Conservation (phyloP, 2,797 vertebrate genomes). For the Pipistrellus pipistrellus region DNA sequence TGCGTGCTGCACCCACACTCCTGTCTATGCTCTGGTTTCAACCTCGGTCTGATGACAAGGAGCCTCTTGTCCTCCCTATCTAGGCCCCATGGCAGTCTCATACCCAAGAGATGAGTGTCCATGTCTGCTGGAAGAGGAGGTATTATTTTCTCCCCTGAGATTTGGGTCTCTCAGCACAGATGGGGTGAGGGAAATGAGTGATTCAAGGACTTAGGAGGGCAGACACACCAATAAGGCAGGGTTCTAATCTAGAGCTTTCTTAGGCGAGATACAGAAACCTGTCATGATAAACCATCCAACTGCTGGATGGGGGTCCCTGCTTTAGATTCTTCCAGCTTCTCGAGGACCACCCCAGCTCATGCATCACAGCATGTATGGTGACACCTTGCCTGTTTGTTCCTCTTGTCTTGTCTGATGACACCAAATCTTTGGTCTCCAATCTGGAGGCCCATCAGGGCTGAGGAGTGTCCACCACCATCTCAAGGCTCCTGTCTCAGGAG, state of each 20-base stretch:
- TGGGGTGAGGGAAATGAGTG: rapidly evolving
- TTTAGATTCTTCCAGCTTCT: neutral
- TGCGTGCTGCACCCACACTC: neutral
- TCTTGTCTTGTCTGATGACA: rapidly evolving
- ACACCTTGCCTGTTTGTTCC: too few species aligned
- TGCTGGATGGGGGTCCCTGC: neutral
- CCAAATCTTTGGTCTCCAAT: neutral
- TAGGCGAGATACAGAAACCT: neutral
- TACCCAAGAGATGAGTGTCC: neutral
- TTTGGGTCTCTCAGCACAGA: neutral
- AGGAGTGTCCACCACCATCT: rapidly evolving
- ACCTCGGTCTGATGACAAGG: neutral
- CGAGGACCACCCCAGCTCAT: neutral
- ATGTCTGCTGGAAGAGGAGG: neutral
- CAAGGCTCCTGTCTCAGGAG: neutral
- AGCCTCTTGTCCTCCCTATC: neutral
- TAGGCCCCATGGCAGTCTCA: neutral
- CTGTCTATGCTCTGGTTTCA: rapidly evolving
- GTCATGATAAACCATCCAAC: too few species aligned
- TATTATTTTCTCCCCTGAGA: neutral
- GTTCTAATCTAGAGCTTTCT: neutral
- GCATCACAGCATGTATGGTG: neutral
- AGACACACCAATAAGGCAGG: neutral
- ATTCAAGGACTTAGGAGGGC: neutral
- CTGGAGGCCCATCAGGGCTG: neutral